Base-by-base conservation (phyloP, 2,797 vertebrate species). In the Sarcophilus harrisii region DNA sequence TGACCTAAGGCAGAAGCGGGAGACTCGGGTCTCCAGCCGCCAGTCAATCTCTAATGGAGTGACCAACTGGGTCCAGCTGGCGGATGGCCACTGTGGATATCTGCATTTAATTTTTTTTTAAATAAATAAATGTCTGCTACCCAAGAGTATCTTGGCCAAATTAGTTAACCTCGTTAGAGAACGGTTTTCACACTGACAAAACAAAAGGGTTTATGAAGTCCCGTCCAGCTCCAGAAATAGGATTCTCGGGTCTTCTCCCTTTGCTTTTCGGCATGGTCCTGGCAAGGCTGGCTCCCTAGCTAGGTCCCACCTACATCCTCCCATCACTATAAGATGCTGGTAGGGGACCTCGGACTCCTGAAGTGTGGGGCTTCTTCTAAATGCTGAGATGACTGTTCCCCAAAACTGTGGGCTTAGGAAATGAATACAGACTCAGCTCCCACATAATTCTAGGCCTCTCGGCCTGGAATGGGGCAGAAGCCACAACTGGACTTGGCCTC, bases 21-120 rank as follows among this genome's bases (percentile, higher is more conserved):
- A 73, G 54, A 28, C 87, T 90, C 94, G 60, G 59, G 91, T 90
- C 94, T 57, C n/a, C 92, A 14, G 59, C 91, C 93, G 9, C 87
- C 11, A 30, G 73, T 58, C 91, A 38, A 5, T 90, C 14, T 93
- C 62, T 92, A 92, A 95, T 18, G 1, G n/a, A 94, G 95, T 21
- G 6, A 4, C 45, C 58, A 52, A 30, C 49, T 52, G 52, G 18
- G 59, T 91, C 2, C 27, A 0, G 49, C 90, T 96, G 91, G 92
- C 5, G 0, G 24, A 32, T 38, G 90, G 27, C 55, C 90, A 45
- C 4, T 27, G 27, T 45, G 16, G 38, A 45, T 87, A 45, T 87
- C 49, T 87, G 38, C 11, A 87, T 45, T 87, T 49, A 49, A 87
- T 11, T 38, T 38, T 5, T 87, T 87, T 27, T 87, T 4, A 52